Base-by-base conservation (phyloP, 2,797 vertebrate genomes). In the Chanos chanos region DNA sequence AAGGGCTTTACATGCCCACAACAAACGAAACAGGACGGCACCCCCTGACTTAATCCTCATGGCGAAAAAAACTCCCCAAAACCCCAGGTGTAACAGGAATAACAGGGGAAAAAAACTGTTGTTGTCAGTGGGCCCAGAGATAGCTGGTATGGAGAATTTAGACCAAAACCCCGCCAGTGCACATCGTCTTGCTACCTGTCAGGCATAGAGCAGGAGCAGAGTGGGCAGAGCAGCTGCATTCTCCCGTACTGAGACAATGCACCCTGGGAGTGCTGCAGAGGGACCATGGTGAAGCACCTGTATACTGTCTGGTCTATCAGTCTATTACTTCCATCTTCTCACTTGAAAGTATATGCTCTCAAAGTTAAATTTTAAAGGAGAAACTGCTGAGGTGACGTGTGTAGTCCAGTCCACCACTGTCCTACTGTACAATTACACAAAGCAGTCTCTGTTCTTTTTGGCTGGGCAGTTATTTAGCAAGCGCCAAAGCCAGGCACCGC, bases 141-240 rank as follows among this genome's bases (percentile, higher is more conserved):
- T 12, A 15, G 36, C 39, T 12, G 41, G 13, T 41, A 39, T 8
- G 5, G 41, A 39, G 25, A 15, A 31, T 27, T 12, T 31, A 25
- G 15, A 25, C 13, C n/a, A n/a, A n/a, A n/a, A n/a, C n/a, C n/a
- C 7, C 6, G 25, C 24, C 37, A 24, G 54, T 57, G 54, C 16
- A 45, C 57, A 40, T 13, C 43, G 53, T 56, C 31, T 18, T 53
- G n/a, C 15, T 28, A 15, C 39, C 22, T 31, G 54, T 41, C 24
- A 13, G 48, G 39, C 10, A 4, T 13, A 7, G 34, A 37, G 13
- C n/a, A 34, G 34, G 4, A 37, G 13, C 4, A 15, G 34, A 30
- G n/a, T 44, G 33, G 59, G 41, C 48, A 39, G 52, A 52, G 52
- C 40, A 43, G 21, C 22, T 37, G 54, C 59, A 64, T 72, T 63